Conservation (phyloP, 2,797 vertebrate genomes). For the Syndactyla subalaris region DNA sequence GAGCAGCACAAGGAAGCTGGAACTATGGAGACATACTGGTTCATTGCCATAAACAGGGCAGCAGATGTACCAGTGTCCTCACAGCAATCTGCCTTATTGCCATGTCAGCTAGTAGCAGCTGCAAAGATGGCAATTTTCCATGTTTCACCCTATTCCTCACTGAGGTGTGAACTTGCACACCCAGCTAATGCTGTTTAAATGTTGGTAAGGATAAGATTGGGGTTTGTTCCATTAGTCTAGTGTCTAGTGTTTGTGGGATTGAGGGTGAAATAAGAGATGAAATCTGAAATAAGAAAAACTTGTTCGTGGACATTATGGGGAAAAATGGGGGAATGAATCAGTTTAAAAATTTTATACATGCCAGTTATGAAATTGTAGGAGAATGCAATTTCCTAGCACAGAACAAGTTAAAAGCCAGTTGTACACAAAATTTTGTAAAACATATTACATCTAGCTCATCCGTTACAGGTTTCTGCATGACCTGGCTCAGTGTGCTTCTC, state of each 20-base stretch:
- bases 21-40: not conserved
- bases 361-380: not conserved
- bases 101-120: conserved; percentile 29
- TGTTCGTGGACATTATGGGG: not conserved
- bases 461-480: not conserved
- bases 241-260: not conserved
- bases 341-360: not conserved
- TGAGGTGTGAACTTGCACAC: not conserved
- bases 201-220: not conserved
- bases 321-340: not conserved
- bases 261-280: not conserved
- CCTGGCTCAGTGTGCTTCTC: not conserved
- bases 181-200: not conserved
- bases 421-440: not conserved
- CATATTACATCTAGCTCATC: not conserved
- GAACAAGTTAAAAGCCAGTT: not conserved
- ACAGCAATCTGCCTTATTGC: conserved; percentile 5
- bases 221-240: not conserved
- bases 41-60: conserved; percentile 5
- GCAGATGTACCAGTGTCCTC: conserved; percentile 36
- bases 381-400: not conserved
- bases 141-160: not conserved
- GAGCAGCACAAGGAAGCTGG: conserved; percentile 1
- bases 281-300: not conserved
- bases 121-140: conserved; percentile 39